These are phyloP conservation scores for Pogoniulus pusillus DNA, from an alignment of 2,797 vertebrate genomes.

Conservation along the genomic window DNA sequence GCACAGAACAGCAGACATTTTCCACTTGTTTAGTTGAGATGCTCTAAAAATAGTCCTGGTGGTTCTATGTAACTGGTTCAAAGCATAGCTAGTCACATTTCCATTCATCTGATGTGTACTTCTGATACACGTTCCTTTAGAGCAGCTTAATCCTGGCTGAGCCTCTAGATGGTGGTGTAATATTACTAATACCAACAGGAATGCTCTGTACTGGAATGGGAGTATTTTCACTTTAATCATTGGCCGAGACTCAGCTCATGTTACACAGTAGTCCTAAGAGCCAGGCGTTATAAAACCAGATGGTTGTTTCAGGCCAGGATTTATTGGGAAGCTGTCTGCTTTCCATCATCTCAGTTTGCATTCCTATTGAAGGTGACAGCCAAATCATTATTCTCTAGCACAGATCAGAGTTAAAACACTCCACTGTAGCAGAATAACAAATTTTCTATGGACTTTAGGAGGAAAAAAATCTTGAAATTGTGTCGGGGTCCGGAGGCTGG, in stretches of 20 bases:
- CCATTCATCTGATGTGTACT: too few species aligned
- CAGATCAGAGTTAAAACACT: not conserved
- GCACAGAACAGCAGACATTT: not conserved
- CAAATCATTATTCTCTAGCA: not conserved
- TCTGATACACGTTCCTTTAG: too few species aligned
- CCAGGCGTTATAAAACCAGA: not conserved
- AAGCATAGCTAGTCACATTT: not conserved
- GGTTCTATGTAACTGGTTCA: not conserved
- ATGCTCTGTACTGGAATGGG: rapidly evolving
- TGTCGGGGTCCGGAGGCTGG: too few species aligned
- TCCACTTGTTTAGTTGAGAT: not conserved
- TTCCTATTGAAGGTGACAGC: not conserved
- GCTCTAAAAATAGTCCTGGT: not conserved
- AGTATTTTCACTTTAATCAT: not conserved
- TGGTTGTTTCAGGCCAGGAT: not conserved
- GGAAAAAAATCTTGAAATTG: not conserved
- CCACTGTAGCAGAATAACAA: not conserved
- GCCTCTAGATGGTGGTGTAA: conserved; percentile 39
- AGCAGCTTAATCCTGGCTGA: not conserved
- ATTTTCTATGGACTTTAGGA: not conserved
- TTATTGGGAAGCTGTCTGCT: not conserved
- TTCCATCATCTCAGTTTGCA: not conserved
- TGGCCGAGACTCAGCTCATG: not conserved
- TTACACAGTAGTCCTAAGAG: not conserved
- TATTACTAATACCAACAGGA: not conserved